Evolutionary conservation across 2,888 invertebrate genomes (phyloP).

Genomic region (Rhopalosiphum nymphaeae): DNA sequence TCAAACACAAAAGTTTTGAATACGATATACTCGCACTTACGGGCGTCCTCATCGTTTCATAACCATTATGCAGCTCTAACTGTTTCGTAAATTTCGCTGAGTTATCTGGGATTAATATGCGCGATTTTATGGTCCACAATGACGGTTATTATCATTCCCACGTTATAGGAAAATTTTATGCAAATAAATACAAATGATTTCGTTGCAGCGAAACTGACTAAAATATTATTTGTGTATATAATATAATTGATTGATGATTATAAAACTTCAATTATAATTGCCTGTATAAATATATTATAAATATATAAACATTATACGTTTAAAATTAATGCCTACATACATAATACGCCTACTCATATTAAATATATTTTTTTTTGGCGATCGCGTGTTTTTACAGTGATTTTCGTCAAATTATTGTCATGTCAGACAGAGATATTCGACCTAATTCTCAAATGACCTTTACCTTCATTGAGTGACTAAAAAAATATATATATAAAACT

Average conservation of each 20-base stretch:
- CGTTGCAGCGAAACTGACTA: neutral
- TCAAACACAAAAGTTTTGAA: too few species aligned
- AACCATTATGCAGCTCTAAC: neutral
- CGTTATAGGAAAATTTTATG: neutral
- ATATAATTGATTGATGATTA: neutral
- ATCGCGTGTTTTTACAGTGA: neutral
- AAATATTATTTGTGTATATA: constrained; percentile 1
- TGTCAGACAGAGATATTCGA: constrained; percentile 4
- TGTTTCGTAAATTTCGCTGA: neutral
- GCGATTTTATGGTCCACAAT: neutral
- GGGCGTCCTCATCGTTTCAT: too few species aligned
- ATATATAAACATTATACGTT: too few species aligned
- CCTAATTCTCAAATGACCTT: constrained; percentile 31
- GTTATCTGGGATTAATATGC: neutral
- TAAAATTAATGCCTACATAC: too few species aligned
- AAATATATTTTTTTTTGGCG: neutral
- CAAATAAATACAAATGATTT: neutral
- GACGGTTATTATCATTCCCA: neutral
- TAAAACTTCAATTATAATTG: neutral
- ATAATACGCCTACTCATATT: neutral
- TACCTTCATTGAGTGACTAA: neutral
- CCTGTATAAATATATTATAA: neutral
- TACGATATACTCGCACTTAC: too few species aligned
- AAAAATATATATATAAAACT: neutral
- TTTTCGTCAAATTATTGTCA: neutral